Evolutionary conservation across 2,113 vertebrate genomes (phyloP).

Genomic region (Mionectes macconnelli): DNA sequence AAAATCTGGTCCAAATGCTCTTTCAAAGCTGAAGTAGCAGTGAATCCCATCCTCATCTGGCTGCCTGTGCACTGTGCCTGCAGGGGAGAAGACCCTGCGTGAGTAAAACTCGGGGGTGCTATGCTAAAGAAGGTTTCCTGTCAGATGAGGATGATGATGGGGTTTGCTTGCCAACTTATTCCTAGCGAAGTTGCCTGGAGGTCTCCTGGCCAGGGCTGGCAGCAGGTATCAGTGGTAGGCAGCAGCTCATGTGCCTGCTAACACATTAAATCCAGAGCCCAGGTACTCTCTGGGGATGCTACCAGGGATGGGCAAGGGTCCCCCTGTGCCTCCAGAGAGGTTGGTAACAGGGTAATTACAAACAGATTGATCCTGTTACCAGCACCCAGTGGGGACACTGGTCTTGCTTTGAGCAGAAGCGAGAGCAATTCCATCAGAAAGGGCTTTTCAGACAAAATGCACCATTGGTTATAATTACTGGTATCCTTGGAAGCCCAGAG

Average conservation of each 20-base stretch:
- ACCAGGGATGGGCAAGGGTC: not conserved
- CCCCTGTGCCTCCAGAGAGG: not conserved
- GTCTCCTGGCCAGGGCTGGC: not conserved
- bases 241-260: not conserved
- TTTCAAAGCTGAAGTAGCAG: not conserved
- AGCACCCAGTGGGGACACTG: not conserved
- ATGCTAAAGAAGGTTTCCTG: not conserved
- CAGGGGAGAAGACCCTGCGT: fast-evolving
- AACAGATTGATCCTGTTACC: not conserved
- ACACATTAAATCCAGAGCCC: not conserved
- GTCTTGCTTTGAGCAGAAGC: not conserved
- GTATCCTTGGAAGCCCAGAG: not conserved
- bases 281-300: not conserved
- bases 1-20: not conserved
- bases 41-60: not conserved
- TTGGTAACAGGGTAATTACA: not conserved
- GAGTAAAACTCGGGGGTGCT: not conserved
- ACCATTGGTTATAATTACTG: not conserved
- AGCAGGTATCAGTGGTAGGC: not conserved
- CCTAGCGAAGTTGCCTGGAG: not conserved
- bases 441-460: not conserved
- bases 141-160: not conserved
- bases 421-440: not conserved
- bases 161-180: not conserved
- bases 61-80: fast-evolving